A percentile compares a stretch with the other conserved stretches of the same genome.
Conservation (phyloP, 2,113 vertebrate genomes). For the Parus major region DNA sequence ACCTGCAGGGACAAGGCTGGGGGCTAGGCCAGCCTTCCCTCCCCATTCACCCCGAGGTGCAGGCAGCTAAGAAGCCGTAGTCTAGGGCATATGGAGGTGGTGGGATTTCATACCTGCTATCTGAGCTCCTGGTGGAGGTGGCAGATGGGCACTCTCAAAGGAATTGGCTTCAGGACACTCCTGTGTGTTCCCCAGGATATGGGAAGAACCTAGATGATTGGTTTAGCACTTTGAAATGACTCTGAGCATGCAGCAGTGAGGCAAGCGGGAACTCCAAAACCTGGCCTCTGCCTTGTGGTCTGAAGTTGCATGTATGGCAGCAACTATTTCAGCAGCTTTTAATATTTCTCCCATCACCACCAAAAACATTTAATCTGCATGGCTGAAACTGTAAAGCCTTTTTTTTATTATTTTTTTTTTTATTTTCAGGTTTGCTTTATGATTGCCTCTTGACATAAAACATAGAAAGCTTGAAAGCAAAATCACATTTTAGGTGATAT, state of each 20-base stretch:
- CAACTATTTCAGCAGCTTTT: neutral
- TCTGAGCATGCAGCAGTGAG: rapidly evolving
- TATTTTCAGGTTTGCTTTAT: neutral
- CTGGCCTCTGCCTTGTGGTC: neutral
- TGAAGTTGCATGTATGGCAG: neutral
- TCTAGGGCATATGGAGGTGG: neutral
- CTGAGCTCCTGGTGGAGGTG: neutral
- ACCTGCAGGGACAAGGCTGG: neutral
- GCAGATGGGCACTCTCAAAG: neutral
- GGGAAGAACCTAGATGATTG: neutral
- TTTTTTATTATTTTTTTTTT: neutral
- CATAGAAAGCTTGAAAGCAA: neutral
- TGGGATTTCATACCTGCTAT: neutral
- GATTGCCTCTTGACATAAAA: neutral
- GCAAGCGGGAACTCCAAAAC: neutral
- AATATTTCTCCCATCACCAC: neutral
- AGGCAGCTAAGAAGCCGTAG: neutral
- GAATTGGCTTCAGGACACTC: neutral
- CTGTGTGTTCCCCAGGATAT: neutral
- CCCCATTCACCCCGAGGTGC: neutral
- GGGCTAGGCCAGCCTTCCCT: neutral
- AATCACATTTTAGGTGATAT: neutral
- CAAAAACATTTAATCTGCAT: neutral
- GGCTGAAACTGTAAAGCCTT: neutral
- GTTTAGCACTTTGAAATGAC: neutral